Evolutionary conservation across 2,888 invertebrate species (phyloP), one percentile per base, ranked within the genome.

Genomic region (Stomorhina lunata): DNA sequence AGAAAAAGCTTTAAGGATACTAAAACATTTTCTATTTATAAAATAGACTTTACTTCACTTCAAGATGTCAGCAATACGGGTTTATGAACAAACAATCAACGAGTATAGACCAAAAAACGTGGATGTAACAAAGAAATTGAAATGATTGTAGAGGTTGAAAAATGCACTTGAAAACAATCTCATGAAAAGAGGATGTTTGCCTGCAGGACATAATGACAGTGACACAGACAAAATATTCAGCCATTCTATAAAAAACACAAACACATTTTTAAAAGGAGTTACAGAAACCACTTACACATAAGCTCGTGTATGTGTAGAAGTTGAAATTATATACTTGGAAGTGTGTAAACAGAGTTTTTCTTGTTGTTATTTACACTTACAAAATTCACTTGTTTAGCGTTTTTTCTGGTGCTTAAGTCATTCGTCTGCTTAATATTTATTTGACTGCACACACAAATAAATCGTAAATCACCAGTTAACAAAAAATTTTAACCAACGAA

Each of bases 171-270:
- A 82, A 82, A 69, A 75, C 22, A 78, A 66, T 43, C 57, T 71
- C 65, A 65, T 65, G 75, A 71, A 77, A 77, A 63, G 50, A 63
- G 57, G 45, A 72, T 79, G 71, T 82, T 75, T 79, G 81, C 80
- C 82, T 78, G 83, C 84, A 84, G 82, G 84, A 81, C 66, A 73
- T 84, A 71, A 82, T 76, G 73, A 79, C 79, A 75, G 75, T 84
- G 77, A 59, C 84, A 82, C 77, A 82, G 80, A 75, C 72, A 55
- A 68, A 63, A 81, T 61, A 76, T 63, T 32, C 29, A 10, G 10
- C 17, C 43, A 53, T 77, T 61, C 40, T 22, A 45, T 40, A 20
- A 68, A 17, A 68, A 50, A 29, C 65, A 73, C 25, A 73, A 50
- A 50, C 15, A 20, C 32, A 43, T 37, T 29, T n/a, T 61, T 25